These are phyloP conservation scores for Lasiurus borealis DNA, from an alignment of 2,113 vertebrate genomes.

Conservation along the genomic window DNA sequence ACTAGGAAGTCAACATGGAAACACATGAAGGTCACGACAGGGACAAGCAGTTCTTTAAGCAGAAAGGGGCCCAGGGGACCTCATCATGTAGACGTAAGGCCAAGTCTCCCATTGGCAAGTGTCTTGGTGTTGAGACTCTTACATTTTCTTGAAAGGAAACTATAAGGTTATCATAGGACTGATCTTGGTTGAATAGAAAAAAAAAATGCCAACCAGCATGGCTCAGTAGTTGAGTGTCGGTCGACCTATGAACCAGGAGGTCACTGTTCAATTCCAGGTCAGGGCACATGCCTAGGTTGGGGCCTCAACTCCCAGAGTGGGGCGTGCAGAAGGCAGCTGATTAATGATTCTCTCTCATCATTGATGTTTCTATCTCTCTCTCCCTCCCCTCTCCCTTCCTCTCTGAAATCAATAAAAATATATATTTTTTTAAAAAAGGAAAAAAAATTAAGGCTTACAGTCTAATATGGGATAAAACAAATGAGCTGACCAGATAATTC, in stretches of 20 bases:
- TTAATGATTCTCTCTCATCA: too few relatives aligned
- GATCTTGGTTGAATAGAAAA: not conserved
- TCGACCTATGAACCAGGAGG: too few relatives aligned
- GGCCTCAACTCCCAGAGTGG: too few relatives aligned
- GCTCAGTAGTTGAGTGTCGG: too few relatives aligned
- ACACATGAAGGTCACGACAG: not conserved
- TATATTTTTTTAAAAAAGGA: too few relatives aligned
- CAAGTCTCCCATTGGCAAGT: not conserved
- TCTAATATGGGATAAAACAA: not conserved
- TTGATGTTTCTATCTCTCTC: too few relatives aligned
- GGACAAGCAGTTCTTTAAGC: not conserved
- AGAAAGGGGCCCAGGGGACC: not conserved
- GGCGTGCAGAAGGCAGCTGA: too few relatives aligned
- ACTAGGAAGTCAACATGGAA: conserved; percentile 74
- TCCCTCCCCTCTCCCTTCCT: too few relatives aligned
- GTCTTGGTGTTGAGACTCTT: not conserved
- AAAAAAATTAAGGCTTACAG: not conserved
- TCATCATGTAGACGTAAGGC: rapidly evolving
- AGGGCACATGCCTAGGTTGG: too few relatives aligned
- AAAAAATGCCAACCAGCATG: too few relatives aligned
- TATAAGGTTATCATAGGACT: not conserved
- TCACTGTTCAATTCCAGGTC: too few relatives aligned
- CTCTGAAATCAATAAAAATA: too few relatives aligned
- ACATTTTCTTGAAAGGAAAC: not conserved
- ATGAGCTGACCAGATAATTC: not conserved